A percentile compares a stretch with the other conserved stretches of the same genome.
phyloP scores from a whole-genome alignment of 2,797 vertebrate genomes.

The Acanthopagrus latus region DNA sequence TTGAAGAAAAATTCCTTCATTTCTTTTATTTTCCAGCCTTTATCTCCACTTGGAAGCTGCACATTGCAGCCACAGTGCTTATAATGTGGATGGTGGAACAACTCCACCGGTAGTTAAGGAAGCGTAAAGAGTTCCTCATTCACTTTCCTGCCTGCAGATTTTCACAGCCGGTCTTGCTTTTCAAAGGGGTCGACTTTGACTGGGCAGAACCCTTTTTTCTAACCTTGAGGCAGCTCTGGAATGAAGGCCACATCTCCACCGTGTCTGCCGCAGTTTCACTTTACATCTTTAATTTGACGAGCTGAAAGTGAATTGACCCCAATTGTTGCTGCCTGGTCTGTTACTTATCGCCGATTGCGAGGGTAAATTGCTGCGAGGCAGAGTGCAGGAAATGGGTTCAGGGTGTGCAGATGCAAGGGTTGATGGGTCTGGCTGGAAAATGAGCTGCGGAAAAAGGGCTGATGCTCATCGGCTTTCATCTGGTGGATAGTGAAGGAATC shows the following conservation, averaged over 20 bases:
- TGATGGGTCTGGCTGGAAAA: conserved; percentile 52
- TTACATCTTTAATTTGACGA: conserved; percentile 73
- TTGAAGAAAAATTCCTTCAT: conserved; percentile 13
- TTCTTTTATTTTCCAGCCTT: conserved; percentile 38
- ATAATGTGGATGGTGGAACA: conserved; percentile 45
- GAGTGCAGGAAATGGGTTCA: conserved; percentile 76
- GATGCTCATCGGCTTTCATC: conserved; percentile 63
- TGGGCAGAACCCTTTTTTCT: conserved; percentile 34
- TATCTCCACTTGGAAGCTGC: conserved; percentile 34
- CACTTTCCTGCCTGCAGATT: conserved; percentile 41
- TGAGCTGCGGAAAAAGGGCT: conserved; percentile 21
- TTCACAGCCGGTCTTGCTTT: conserved; percentile 50
- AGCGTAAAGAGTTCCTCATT: conserved; percentile 55
- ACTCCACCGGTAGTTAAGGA: conserved; percentile 34
- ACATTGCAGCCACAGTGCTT: conserved; percentile 31
- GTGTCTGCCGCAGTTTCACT: conserved; percentile 61
- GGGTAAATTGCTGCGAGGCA: conserved; percentile 75
- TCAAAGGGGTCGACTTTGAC: conserved; percentile 40
- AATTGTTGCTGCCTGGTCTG: conserved; percentile 54
- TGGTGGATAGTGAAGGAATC: conserved; percentile 48
- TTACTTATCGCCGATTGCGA: conserved; percentile 64
- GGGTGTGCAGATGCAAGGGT: conserved; percentile 57
- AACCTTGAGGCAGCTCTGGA: conserved; percentile 51
- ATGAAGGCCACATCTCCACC: conserved; percentile 54
- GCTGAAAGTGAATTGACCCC: conserved; percentile 69